Conservation (phyloP, 2,113 vertebrate species). For the Microcebus ravelobensis region DNA sequence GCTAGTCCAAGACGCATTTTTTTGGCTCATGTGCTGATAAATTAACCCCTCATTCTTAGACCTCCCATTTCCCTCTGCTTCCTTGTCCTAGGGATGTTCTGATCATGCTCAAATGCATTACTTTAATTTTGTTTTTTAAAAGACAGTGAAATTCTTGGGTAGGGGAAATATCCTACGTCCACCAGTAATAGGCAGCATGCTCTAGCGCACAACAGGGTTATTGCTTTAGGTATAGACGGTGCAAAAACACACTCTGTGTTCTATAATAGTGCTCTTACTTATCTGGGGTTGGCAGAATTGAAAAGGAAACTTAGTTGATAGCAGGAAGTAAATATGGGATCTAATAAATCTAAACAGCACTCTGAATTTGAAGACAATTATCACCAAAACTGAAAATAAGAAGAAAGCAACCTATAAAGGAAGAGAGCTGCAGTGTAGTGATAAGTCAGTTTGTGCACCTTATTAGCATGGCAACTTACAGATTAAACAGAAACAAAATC, state of each 20-base stretch:
- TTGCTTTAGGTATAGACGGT: slow-evolving; percentile 86
- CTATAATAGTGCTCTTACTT: slow-evolving; percentile 76
- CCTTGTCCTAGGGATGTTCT: slow-evolving; percentile 70
- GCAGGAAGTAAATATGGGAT: slow-evolving; percentile 78
- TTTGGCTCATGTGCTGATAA: slow-evolving; percentile 71
- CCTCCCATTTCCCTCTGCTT: slow-evolving; percentile 46
- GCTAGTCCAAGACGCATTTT: slow-evolving; percentile 49
- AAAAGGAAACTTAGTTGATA: slow-evolving; percentile 84
- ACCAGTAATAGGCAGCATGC: slow-evolving; percentile 85
- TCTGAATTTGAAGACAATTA: slow-evolving; percentile 84
- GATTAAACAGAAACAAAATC: slow-evolving; percentile 81
- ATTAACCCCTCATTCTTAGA: slow-evolving; percentile 63
- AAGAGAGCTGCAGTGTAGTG: slow-evolving; percentile 81
- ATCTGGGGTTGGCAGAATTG: slow-evolving; percentile 75
- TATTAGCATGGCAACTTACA: slow-evolving; percentile 77
- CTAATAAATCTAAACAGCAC: slow-evolving; percentile 84
- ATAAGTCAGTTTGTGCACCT: slow-evolving; percentile 83
- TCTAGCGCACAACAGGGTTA: slow-evolving; percentile 85
- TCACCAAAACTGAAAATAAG: slow-evolving; percentile 84
- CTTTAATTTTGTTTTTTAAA: slow-evolving; percentile 56
- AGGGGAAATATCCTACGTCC: slow-evolving; percentile 80
- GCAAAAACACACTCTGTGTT: slow-evolving; percentile 82
- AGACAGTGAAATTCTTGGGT: slow-evolving; percentile 75
- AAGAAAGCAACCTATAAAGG: slow-evolving; percentile 83
- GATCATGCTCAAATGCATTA: slow-evolving; percentile 80